phyloP scores from a whole-genome alignment of 2,113 vertebrate genomes.

The Tauraco erythrolophus region DNA sequence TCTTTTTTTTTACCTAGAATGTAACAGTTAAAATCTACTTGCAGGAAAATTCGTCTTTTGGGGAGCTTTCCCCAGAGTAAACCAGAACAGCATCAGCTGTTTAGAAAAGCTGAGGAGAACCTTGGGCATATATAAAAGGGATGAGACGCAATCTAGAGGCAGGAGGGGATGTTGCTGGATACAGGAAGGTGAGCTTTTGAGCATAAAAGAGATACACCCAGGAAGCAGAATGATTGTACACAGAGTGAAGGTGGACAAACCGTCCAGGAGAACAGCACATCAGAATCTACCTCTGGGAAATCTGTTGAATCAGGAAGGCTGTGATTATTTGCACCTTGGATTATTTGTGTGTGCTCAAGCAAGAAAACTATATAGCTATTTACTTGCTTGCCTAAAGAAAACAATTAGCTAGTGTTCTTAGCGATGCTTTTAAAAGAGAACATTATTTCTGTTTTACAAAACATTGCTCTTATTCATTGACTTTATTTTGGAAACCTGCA shows the following conservation, averaged over 20 bases:
- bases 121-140: background rate
- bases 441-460: background rate
- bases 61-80: background rate
- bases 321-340: slow-evolving; percentile 1
- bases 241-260: background rate
- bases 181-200: background rate
- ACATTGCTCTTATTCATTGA: background rate
- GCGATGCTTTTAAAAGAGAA: background rate
- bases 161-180: background rate
- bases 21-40: background rate
- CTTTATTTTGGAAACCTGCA: slow-evolving; percentile 9
- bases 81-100: background rate
- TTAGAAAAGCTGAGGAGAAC: background rate
- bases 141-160: background rate
- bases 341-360: slow-evolving; percentile 36
- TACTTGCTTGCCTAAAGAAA: background rate
- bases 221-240: background rate
- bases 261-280: background rate
- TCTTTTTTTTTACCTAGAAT: background rate
- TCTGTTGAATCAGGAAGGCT: background rate
- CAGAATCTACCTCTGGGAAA: slow-evolving; percentile 1
- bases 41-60: background rate
- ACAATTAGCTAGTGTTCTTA: background rate
- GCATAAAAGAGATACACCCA: background rate
- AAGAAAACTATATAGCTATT: slow-evolving; percentile 28